Evolutionary conservation across 2,797 vertebrate species (phyloP), one percentile per base, ranked within the genome.

Genomic region (Lithobates sylvaticus): DNA sequence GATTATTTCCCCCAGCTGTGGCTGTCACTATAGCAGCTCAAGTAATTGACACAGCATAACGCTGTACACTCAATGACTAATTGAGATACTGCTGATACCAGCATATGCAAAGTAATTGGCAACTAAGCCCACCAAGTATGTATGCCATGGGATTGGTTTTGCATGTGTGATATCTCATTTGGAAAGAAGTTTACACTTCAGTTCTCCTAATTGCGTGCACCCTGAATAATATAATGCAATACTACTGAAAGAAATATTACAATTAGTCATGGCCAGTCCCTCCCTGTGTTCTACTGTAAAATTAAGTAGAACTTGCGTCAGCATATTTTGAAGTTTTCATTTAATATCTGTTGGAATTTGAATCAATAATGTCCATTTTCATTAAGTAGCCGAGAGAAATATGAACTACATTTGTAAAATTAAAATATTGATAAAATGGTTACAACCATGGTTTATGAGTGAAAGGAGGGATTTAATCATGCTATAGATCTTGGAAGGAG

Each of bases 1-100:
- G 86, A 87, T 87, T 87, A 87, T 75, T 50, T 87, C 74, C 76
- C 83, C 86, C 81, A 87, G 86, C 81, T 87, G 86, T 75, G 86
- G 76, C 81, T 80, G 81, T 84, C 86, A 84, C 81, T 64, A 64
- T 27, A 87, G 61, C 82, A 29, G 64, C 76, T 74, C 76, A 68
- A 74, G 44, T 84, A 87, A 87, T 87, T 87, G 86, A 87, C 81
- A 84, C 32, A 76, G 81, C 81, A 26, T 75, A 79, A 70, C 26
- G 27, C 58, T 5, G 58, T 78, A 84, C 68, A 74, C 61, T 29
- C 86, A 58, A 58, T 47, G 81, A 87, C 86, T 87, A 87, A 84
- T 84, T 87, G 86, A 87, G 86, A 87, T 87, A 76, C 86, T 80
- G 86, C 86, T 84, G 86, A 84, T 78, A 79, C 86, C 75, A 61